Evolutionary conservation across 2,113 vertebrate species (phyloP), one percentile per base, ranked within the genome.

Genomic region (Hippocampus zosterae): DNA sequence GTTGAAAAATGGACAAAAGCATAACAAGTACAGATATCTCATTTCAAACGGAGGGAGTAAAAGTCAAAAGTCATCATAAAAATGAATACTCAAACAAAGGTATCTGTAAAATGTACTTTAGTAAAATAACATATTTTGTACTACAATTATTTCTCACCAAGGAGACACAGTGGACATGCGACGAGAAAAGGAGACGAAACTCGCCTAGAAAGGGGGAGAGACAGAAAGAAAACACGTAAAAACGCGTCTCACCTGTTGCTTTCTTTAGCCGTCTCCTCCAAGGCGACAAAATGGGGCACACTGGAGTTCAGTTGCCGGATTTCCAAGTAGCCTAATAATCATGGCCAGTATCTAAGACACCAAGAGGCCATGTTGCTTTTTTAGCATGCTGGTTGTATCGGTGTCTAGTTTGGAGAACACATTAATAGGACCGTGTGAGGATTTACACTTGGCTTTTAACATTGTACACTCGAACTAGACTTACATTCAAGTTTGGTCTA

Each of bases 231-330:
- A 5, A 15, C 55, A 25, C 55, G 6, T 25, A 3, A 15, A 12
- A 69, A 67, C 65, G 40, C 25, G 52, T 50, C 48, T 61, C 84
- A 89, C 81, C 83, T 86, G 88, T 84, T 65, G 74, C 79, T 63
- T 71, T 70, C 67, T 77, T 84, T 67, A 42, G 77, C 40, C 69
- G 70, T 67, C 78, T 72, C 78, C 68, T 25, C 62, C 76, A 78
- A 82, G 75, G 76, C 61, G 74, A 82, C 81, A 72, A 56, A 74
- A 55, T 8, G 67, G 40, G 71, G 23, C 18, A 42, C 46, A 33
- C 15, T 55, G 9, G 8, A 0, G 18, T 50, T 50, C 5, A 64
- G 62, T 64, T 64, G 62, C 63, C 46, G 41, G 41, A 44, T 42
- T 65, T 46, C 63, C 63, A 46, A 65, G 63, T 65, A 65, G 63